A percentile compares a stretch with the other conserved stretches of the same genome.
phyloP scores from a whole-genome alignment of 2,113 vertebrate species.

The Vimba vimba region DNA sequence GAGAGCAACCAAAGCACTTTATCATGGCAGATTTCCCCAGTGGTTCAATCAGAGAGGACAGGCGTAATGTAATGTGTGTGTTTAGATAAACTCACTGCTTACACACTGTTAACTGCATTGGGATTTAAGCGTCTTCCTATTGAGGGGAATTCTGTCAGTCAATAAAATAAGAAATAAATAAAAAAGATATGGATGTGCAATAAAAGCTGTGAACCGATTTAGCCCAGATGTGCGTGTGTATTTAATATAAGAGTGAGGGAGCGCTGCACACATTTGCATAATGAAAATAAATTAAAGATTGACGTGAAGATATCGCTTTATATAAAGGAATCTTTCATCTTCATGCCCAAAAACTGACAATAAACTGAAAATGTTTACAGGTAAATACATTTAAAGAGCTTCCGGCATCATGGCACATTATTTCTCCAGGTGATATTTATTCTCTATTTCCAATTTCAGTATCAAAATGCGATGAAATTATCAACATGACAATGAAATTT shows the following conservation, averaged over 20 bases:
- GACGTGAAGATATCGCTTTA: neutral
- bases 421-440: neutral
- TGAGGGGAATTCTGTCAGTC: slow-evolving; percentile 12
- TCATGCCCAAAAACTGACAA: neutral
- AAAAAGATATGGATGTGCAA: neutral
- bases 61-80: neutral
- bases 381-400: neutral
- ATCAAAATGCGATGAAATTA: neutral
- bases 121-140: neutral
- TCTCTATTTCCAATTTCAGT: neutral
- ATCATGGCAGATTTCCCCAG: slow-evolving; percentile 19
- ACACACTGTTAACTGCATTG: neutral
- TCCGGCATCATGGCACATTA: neutral
- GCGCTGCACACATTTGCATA: neutral
- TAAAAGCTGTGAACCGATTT: neutral
- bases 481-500: neutral
- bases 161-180: neutral
- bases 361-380: neutral
- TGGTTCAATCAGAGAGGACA: neutral
- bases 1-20: slow-evolving; percentile 16
- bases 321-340: neutral
- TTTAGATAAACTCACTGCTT: neutral
- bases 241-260: neutral
- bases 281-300: neutral
- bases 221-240: neutral